These are phyloP conservation scores for Arremon aurantiirostris DNA, from an alignment of 2,797 vertebrate genomes.

Conservation along the genomic window DNA sequence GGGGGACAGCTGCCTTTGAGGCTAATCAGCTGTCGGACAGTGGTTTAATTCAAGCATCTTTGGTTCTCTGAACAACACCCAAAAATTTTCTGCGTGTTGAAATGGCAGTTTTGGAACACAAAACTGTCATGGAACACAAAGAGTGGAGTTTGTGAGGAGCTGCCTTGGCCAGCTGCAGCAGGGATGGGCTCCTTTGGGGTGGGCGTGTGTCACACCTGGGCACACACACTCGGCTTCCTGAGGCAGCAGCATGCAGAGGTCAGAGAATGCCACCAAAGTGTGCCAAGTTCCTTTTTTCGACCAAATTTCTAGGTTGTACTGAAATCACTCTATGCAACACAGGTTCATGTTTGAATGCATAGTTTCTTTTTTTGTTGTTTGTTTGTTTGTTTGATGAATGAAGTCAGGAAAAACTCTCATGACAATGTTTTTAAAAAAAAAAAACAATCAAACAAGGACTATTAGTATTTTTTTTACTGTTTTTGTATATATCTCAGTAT, in stretches of 20 bases:
- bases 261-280: conserved; percentile 74
- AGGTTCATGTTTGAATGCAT: conserved; percentile 63
- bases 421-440: conserved; percentile 14
- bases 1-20: not conserved
- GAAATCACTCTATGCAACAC: conserved; percentile 98
- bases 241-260: conserved; percentile 46
- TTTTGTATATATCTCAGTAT: conserved; percentile 73
- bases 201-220: not conserved
- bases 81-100: not conserved
- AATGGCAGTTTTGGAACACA: not conserved
- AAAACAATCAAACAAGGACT: conserved; percentile 62
- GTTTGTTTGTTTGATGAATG: conserved; percentile 61
- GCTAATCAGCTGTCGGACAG: fast-evolving
- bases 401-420: conserved; percentile 73
- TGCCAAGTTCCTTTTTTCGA: conserved; percentile 82
- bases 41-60: not conserved
- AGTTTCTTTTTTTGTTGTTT: conserved; percentile 32
- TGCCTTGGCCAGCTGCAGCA: not conserved
- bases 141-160: not conserved
- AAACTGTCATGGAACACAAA: not conserved
- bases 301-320: conserved; percentile 83
- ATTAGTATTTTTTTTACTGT: conserved; percentile 73
- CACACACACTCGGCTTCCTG: not conserved
- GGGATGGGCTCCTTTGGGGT: not conserved
- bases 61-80: not conserved